Evolutionary conservation across 1,140 invertebrate genomes (phyloP), one percentile per base, ranked within the genome.

Genomic region (Mesaphorura yosii): DNA sequence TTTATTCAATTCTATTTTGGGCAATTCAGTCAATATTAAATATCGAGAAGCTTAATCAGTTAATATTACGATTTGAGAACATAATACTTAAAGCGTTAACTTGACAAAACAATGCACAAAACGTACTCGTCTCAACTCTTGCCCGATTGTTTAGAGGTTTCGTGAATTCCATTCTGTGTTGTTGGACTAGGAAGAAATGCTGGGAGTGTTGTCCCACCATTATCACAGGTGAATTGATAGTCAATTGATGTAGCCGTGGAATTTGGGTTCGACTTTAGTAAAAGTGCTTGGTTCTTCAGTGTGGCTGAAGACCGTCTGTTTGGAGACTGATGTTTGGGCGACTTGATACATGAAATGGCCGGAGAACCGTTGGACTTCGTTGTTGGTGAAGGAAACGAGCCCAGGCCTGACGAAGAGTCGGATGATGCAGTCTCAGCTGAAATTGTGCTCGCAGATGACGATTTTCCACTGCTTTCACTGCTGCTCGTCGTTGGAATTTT

Each of bases 221-320:
- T n/a, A 58, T 62, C 60, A 58, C 57, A 62, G 54, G 57, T 54
- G 39, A 59, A 62, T 53, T 62, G 57, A 62, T 62, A 59, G 38
- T 59, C 60, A 17, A 40, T 28, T 14, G 51, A 38, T 23, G 28
- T 31, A 14, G 34, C 28, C 12, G 51, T n/a, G n/a, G n/a, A n/a
- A n/a, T n/a, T n/a, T n/a, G n/a, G n/a, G n/a, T n/a, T n/a, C 12
- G 3, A 48, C 14, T 19, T 4, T 28, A 5, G 19, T 14, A 6
- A 29, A 27, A 29, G 40, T 27, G 19, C 28, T 31, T 25, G 39
- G 42, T 28, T 1, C 23, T 48, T 57, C n/a, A n/a, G n/a, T n/a
- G n/a, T 56, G 14, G 22, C 27, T n/a, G 28, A 29, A 28, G 52
- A 41, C n/a, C n/a, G n/a, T 34, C 55, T 59, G 25, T 58, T 58